Conservation (phyloP, 2,888 invertebrate genomes). For the Lepidochitona cinerea region DNA sequence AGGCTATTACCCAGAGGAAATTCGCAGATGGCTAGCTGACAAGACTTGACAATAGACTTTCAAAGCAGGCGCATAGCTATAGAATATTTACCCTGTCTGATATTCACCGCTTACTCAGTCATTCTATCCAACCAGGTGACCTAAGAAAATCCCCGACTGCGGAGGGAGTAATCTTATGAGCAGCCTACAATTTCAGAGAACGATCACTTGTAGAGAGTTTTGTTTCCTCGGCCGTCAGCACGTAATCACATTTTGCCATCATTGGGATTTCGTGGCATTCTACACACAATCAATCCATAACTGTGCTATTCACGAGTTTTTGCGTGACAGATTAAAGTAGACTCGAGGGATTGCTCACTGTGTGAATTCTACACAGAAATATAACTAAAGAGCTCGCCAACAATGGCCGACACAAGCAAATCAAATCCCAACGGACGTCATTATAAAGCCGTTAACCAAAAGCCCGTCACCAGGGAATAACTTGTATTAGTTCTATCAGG, state of each 20-base stretch:
- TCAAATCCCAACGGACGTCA: not conserved
- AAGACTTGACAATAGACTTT: slow-evolving; percentile 6
- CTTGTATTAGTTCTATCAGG: slow-evolving; percentile 11
- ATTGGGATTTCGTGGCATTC: not conserved
- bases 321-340: not conserved
- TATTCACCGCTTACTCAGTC: not conserved
- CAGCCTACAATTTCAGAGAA: not conserved
- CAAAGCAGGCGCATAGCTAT: not conserved
- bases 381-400: not conserved
- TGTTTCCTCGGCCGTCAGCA: not conserved
- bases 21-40: slow-evolving; percentile 5
- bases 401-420: slow-evolving; percentile 6
- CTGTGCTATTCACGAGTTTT: slow-evolving; percentile 2
- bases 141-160: not conserved
- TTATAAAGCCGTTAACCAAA: slow-evolving; percentile 4
- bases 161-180: slow-evolving; percentile 1
- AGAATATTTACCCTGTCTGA: not conserved
- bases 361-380: not conserved
- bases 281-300: slow-evolving; percentile 7
- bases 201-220: slow-evolving; percentile 3
- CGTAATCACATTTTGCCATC: not conserved
- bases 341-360: not conserved
- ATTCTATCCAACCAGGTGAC: not conserved
- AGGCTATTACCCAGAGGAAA: slow-evolving; percentile 6
- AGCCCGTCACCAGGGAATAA: not conserved